These are phyloP conservation scores for Mus musculus DNA, from an alignment of 2,113 vertebrate species.

Conservation along the genomic window DNA sequence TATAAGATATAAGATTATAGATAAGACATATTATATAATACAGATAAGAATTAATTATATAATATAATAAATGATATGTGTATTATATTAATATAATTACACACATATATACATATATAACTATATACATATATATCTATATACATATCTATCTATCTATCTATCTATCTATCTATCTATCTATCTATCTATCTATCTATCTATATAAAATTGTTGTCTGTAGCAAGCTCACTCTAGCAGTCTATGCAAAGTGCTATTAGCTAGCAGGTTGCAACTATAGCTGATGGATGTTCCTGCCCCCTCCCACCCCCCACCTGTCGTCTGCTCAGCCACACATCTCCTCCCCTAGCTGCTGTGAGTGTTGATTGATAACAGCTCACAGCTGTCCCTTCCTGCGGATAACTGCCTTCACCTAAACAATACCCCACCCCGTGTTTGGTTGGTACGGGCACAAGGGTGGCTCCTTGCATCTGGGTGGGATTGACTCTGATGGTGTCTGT, in stretches of 20 bases:
- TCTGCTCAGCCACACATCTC: not conserved
- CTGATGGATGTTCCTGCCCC: too few relatives aligned
- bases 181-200: too few relatives aligned
- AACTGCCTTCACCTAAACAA: not conserved
- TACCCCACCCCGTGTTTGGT: accelerated
- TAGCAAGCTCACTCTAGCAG: not conserved
- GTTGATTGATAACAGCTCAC: not conserved
- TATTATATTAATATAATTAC: too few relatives aligned
- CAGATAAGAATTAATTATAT: too few relatives aligned
- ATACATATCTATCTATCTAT: too few relatives aligned
- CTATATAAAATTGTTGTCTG: not conserved
- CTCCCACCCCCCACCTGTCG: too few relatives aligned
- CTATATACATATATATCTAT: too few relatives aligned
- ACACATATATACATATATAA: too few relatives aligned
- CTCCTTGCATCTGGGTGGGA: not conserved
- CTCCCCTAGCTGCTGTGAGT: not conserved
- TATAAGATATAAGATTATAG: too few relatives aligned
- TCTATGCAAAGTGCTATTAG: not conserved
- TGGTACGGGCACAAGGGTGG: not conserved
- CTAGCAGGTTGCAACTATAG: not conserved
- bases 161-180: too few relatives aligned
- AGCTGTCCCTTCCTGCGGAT: not conserved
- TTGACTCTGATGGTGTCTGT: not conserved
- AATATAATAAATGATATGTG: too few relatives aligned
- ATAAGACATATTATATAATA: too few relatives aligned